Percentiles rank a stretch among this genome's conserved stretches.
These are phyloP conservation scores for Gambusia affinis DNA, from an alignment of 2,113 vertebrate genomes.

Conservation along the genomic window DNA sequence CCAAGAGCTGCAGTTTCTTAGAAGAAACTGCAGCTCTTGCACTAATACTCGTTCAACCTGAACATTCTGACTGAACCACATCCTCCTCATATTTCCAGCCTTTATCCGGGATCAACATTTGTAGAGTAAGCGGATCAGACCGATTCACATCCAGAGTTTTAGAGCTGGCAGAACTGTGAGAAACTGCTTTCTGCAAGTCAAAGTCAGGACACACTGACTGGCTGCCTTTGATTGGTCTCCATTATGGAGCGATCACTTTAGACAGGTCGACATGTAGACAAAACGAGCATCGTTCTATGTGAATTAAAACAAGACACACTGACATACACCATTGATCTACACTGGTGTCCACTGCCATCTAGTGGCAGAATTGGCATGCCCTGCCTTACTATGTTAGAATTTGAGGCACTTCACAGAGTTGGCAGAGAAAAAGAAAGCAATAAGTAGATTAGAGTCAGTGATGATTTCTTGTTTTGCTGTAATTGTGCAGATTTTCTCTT, in stretches of 20 bases:
- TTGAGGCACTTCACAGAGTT: not conserved
- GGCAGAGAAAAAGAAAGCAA: no score
- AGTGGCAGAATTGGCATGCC: slow-evolving; percentile 24
- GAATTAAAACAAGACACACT: no score
- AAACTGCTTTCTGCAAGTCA: slow-evolving; percentile 22
- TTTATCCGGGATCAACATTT: slow-evolving; percentile 27
- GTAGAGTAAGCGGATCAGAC: slow-evolving; percentile 23
- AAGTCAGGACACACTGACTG: slow-evolving; percentile 19
- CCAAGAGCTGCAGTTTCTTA: not conserved
- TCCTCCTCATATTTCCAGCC: slow-evolving; percentile 22
- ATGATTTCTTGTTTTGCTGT: no score
- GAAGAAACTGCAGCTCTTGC: not conserved
- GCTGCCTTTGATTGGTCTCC: not conserved
- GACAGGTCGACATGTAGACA: no score
- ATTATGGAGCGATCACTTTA: no score
- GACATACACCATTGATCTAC: not conserved
- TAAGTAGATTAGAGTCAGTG: no score
- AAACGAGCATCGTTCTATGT: not conserved
- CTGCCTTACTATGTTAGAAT: not conserved
- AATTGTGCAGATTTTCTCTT: no score
- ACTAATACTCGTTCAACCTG: slow-evolving; percentile 3
- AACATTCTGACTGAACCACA: slow-evolving; percentile 4
- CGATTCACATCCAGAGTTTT: slow-evolving; percentile 34
- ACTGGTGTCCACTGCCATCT: slow-evolving; percentile 59
- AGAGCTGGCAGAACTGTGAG: slow-evolving; percentile 14